Evolutionary conservation across 2,797 vertebrate genomes (phyloP).

Genomic region (Merluccius polli): DNA sequence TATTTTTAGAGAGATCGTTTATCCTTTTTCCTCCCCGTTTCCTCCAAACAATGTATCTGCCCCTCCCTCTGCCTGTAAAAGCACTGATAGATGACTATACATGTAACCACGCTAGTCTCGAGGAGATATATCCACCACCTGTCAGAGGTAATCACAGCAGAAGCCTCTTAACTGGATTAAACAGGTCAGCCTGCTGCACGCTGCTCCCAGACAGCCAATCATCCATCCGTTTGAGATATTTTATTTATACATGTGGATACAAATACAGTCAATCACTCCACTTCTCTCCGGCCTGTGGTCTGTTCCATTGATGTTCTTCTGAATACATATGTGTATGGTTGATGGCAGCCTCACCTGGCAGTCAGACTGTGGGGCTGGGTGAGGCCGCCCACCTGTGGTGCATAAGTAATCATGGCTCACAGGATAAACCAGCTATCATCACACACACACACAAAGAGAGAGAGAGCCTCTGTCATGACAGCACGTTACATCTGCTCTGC

Average conservation of each 20-base stretch:
- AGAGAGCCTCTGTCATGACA: no score
- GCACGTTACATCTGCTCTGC: no score
- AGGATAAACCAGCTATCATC: no score
- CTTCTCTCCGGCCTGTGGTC: background rate
- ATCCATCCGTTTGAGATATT: background rate
- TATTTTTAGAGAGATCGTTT: background rate
- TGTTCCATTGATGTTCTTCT: background rate
- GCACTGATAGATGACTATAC: background rate
- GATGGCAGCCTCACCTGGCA: no score
- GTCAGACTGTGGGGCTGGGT: no score
- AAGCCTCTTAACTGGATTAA: conserved; percentile 2
- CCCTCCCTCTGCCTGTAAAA: background rate
- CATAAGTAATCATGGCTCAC: no score
- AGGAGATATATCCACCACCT: background rate
- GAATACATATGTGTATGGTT: background rate
- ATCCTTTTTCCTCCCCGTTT: background rate
- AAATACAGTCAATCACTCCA: background rate
- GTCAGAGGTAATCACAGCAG: background rate
- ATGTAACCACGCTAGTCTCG: background rate
- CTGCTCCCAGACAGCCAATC: background rate
- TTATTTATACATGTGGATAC: background rate
- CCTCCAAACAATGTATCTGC: no score
- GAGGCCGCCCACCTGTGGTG: no score
- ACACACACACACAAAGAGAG: no score
- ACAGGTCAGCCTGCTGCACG: background rate